Conservation (phyloP, 1,140 invertebrate genomes). For the Hylaeus anthracinus region DNA sequence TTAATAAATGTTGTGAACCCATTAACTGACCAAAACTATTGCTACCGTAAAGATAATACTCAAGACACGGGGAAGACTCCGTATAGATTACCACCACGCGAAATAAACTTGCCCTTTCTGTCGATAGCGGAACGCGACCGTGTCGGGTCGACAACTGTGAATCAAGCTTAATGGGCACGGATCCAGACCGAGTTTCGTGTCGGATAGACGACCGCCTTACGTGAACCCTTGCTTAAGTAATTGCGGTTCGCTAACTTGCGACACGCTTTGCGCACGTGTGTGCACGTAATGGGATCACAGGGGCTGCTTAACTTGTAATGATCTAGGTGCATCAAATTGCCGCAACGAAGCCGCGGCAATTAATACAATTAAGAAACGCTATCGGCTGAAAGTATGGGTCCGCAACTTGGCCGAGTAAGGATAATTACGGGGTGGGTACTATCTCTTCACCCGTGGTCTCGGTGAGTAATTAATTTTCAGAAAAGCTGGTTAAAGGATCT, state of each 20-base stretch:
- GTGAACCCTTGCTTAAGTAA: conserved; percentile 48
- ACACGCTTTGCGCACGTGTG: background rate
- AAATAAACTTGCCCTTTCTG: background rate
- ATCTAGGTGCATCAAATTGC: conserved; percentile 60
- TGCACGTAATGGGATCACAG: background rate
- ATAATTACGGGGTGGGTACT: conserved; percentile 32
- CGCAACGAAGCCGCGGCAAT: conserved; percentile 53
- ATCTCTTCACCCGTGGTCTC: background rate
- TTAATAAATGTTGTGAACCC: too few species aligned
- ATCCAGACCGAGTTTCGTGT: background rate
- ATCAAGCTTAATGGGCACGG: background rate
- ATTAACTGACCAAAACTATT: too few species aligned
- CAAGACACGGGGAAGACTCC: background rate
- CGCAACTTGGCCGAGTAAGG: conserved; percentile 14
- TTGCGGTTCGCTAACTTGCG: conserved; percentile 28
- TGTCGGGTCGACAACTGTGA: background rate
- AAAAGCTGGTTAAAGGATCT: conserved; percentile 5
- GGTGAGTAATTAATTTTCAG: conserved; percentile 31
- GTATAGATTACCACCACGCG: background rate
- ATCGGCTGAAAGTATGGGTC: conserved; percentile 41
- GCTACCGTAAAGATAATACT: too few species aligned
- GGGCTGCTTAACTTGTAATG: conserved; percentile 56
- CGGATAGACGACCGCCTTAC: conserved; percentile 50
- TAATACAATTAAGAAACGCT: conserved; percentile 63
- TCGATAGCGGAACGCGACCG: background rate